phyloP scores from a whole-genome alignment of 2,797 vertebrate genomes.

The Enteromius unitaeniatus region DNA sequence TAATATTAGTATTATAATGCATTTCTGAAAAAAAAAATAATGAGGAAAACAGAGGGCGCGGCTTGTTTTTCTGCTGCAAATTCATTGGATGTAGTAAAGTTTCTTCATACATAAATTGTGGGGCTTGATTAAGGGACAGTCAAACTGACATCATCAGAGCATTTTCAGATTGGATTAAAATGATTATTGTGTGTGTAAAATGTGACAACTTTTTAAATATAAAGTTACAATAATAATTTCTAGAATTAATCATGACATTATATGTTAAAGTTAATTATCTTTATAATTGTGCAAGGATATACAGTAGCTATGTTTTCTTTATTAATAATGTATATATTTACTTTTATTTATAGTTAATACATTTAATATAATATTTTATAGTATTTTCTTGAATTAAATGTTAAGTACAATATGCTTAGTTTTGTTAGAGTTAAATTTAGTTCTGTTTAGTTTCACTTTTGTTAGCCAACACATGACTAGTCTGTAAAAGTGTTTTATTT shows the following conservation, averaged over 20 bases:
- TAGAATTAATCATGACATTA: not conserved
- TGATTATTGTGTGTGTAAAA: not conserved
- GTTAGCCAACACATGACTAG: not conserved
- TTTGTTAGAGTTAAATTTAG: not conserved
- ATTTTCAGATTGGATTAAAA: not conserved
- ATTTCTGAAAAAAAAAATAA: no score
- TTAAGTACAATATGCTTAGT: not conserved
- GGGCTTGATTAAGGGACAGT: no score
- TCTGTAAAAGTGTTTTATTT: not conserved
- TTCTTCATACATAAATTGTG: no score
- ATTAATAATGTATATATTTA: not conserved
- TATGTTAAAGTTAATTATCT: not conserved
- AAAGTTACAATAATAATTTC: not conserved
- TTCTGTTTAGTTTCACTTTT: not conserved
- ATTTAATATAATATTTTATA: not conserved
- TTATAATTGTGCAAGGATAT: not conserved
- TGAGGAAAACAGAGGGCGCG: no score
- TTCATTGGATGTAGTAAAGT: no score
- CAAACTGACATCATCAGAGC: no score
- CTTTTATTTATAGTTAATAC: not conserved
- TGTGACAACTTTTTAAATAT: not conserved
- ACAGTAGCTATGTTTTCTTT: not conserved
- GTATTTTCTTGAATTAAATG: not conserved
- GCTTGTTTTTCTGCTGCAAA: no score
- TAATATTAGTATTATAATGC: no score